phyloP scores from a whole-genome alignment of 1,140 invertebrate species.

The Drosophila erecta region DNA sequence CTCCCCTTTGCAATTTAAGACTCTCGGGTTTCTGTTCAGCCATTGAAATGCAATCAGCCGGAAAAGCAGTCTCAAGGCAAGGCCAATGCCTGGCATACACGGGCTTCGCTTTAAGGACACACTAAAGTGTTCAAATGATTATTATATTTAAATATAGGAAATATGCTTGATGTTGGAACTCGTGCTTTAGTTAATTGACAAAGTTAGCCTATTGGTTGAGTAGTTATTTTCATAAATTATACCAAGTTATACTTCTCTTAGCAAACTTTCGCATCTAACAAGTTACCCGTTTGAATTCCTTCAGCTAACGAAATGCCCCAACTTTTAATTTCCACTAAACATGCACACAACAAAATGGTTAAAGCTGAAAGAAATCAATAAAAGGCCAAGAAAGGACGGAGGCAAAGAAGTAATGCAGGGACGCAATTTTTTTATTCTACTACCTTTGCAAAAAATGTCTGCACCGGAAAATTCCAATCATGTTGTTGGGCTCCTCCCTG shows the following conservation, averaged over 20 bases:
- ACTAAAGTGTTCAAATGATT: constrained; percentile 10
- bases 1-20: constrained; percentile 57
- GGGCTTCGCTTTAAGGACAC: constrained; percentile 2
- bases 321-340: constrained; percentile 31
- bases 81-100: constrained; percentile 5
- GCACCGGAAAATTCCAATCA: constrained; percentile 82
- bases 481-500: constrained; percentile 51
- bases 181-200: not conserved
- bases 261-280: not conserved
- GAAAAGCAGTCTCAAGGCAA: constrained; percentile 63
- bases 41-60: constrained; percentile 80
- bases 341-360: constrained; percentile 28
- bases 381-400: constrained; percentile 34
- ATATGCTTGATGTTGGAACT: too few relatives aligned
- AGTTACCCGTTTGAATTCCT: not conserved
- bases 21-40: constrained; percentile 71
- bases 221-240: not conserved
- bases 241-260: too few relatives aligned
- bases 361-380: constrained; percentile 68
- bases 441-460: constrained; percentile 72
- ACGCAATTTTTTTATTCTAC: constrained; percentile 36
- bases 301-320: not conserved
- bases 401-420: constrained; percentile 53
- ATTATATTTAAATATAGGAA: not conserved
- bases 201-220: not conserved